Evolutionary conservation across 2,113 vertebrate species (phyloP).

Genomic region (Corapipo altera): DNA sequence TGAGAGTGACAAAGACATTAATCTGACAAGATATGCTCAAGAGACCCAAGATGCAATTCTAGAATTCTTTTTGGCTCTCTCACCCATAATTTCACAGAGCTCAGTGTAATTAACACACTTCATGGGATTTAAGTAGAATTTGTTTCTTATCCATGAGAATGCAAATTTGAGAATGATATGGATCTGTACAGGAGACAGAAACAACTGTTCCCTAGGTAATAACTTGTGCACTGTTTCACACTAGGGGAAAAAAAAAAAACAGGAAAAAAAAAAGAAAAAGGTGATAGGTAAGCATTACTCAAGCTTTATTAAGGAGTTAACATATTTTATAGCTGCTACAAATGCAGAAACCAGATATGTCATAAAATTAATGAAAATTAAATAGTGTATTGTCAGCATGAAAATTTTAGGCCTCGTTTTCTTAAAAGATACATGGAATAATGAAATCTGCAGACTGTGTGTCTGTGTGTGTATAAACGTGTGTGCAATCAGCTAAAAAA

Average conservation of each 20-base stretch:
- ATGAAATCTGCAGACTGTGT: neutral
- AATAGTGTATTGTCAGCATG: conserved; percentile 42
- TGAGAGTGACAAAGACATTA: conserved; percentile 73
- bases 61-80: conserved; percentile 63
- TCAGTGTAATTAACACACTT: conserved; percentile 76
- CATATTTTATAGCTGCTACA: conserved; percentile 65
- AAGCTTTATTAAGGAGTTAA: conserved; percentile 56
- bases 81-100: conserved; percentile 64
- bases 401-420: conserved; percentile 24
- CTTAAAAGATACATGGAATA: conserved; percentile 35
- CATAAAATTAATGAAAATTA: conserved; percentile 64
- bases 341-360: conserved; percentile 43
- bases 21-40: conserved; percentile 70
- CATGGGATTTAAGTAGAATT: conserved; percentile 73
- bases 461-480: neutral
- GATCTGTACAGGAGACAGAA: conserved; percentile 62
- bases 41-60: conserved; percentile 50
- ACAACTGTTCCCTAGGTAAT: conserved; percentile 71
- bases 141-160: conserved; percentile 72
- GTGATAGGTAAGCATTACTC: conserved; percentile 28
- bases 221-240: conserved; percentile 45
- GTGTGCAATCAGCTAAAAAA: neutral
- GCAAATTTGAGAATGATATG: conserved; percentile 74
- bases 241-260: neutral
- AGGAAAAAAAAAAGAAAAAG: neutral